Base-by-base conservation (phyloP, 2,113 vertebrate genomes). In the Octodon degus region DNA sequence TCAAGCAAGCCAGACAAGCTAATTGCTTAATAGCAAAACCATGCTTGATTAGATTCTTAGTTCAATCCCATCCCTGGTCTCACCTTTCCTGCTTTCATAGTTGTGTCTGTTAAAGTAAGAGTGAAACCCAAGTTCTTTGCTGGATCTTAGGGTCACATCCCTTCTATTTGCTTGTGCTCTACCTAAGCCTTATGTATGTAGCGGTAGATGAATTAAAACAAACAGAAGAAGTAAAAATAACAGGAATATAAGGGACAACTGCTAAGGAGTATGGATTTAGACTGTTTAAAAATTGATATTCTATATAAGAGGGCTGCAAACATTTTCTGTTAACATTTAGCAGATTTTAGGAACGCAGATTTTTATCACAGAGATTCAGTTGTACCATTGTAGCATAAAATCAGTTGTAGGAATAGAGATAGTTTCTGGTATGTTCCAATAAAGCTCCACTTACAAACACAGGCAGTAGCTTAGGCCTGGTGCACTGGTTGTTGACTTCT, bases 281-380 rank as follows among this genome's bases (percentile, higher is more conserved):
- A 62, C 14, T 40, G 2, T 70, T 91, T 22, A 85, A 70, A 72
- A 77, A 76, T 85, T 50, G 70, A n/a, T 72, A 53, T 27, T 90
- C 50, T 53, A 2, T 8, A 22, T 84, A 3, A 60, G 67, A 90
- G 22, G 19, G 53, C 34, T 60, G 32, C 30, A 70, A 77, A 47
- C 30, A n/a, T 87, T 79, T 96, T 83, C n/a, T 84, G 12, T 90
- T 37, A 83, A 81, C 27, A 40, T 40, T 74, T 20, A 19, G 37
- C 70, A 24, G 70, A 82, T 65, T 86, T 70, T 63, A 87, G 20
- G 37, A 7, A 60, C 27, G 60, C 47, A 81, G 34, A 7, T 74
- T 72, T 94, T 87, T 90, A 67, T 80, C 25, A 84, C 63, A 91
- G 10, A 88, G 68, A 63, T 30, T 93, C 65, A 72, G 10, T 34